A percentile compares a stretch with the other conserved stretches of the same genome.
phyloP scores from a whole-genome alignment of 30 jellyfish, hydroid and myxozoan genomes.

The Phacellophora camtschatica region DNA sequence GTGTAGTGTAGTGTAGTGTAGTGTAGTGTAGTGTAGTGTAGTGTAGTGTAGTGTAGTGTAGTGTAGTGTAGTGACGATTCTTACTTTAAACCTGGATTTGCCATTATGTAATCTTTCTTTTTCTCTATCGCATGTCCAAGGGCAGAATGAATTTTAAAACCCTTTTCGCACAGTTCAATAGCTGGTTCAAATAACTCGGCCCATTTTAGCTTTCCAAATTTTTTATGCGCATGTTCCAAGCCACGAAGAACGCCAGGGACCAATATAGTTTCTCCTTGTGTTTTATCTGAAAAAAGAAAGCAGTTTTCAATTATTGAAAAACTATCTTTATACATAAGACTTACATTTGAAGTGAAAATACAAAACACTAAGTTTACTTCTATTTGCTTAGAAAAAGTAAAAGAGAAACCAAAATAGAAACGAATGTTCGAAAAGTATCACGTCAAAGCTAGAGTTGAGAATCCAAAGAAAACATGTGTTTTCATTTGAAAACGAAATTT shows the following conservation, averaged over 20 bases:
- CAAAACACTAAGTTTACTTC: too few relatives aligned
- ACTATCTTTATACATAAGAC: too few relatives aligned
- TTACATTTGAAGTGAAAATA: too few relatives aligned
- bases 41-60: background rate
- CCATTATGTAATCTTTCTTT: constrained; percentile 80
- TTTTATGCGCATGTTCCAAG: constrained; percentile 89
- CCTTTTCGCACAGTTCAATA: constrained; percentile 77
- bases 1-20: too few relatives aligned
- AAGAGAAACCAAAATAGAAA: too few relatives aligned
- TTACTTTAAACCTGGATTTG: constrained; percentile 87
- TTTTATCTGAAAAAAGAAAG: constrained; percentile 58
- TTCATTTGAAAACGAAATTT: too few relatives aligned
- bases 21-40: too few relatives aligned
- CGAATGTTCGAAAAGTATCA: too few relatives aligned
- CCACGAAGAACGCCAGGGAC: constrained; percentile 99
- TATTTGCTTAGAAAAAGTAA: too few relatives aligned
- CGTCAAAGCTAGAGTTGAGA: too few relatives aligned
- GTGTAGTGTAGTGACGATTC: background rate
- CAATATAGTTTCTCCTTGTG: constrained; percentile 98
- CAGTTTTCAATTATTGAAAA: background rate
- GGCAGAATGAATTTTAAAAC: constrained; percentile 88
- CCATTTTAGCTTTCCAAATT: constrained; percentile 92
- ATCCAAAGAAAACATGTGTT: too few relatives aligned
- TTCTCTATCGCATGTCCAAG: constrained; percentile 89
- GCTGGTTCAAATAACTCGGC: constrained; percentile 89